A percentile compares a stretch with the other conserved stretches of the same genome.
Evolutionary conservation across 2,888 invertebrate species (phyloP).

Genomic region (Tiliacea citrago): DNA sequence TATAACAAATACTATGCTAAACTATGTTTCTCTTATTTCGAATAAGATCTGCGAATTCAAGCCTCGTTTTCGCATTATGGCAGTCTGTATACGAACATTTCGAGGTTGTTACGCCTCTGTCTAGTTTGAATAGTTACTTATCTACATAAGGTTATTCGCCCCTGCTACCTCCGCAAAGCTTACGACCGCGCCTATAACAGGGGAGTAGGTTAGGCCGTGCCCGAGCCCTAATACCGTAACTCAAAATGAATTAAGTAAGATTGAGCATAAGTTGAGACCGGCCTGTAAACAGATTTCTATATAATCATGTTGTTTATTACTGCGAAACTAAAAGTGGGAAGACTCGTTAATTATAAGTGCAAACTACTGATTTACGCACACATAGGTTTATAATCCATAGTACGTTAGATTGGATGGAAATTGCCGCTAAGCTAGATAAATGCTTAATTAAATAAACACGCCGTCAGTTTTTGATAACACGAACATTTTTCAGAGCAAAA

Average conservation of each 20-base stretch:
- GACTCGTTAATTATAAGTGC: not conserved
- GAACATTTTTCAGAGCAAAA: conserved; percentile 18
- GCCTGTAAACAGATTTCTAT: conserved; percentile 8
- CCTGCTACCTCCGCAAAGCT: not conserved
- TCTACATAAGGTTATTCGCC: not conserved
- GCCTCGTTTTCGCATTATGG: not conserved
- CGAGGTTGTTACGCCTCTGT: not conserved
- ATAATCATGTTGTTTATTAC: conserved; percentile 14
- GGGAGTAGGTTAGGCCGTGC: not conserved
- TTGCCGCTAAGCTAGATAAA: conserved; percentile 28
- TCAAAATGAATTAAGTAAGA: not conserved
- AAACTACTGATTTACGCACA: conserved; percentile 1
- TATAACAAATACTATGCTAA: not conserved
- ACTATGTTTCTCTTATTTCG: not conserved
- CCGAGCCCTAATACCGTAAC: not conserved
- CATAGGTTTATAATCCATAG: conserved; percentile 3
- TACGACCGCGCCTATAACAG: not conserved
- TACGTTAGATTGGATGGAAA: conserved; percentile 31
- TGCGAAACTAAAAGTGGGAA: conserved; percentile 19
- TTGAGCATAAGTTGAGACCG: not conserved
- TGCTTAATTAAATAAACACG: conserved; percentile 27
- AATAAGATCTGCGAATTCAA: not conserved
- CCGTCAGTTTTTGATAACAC: conserved; percentile 32
- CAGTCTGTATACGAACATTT: not conserved
- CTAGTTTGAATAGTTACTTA: conserved; percentile 13